These are phyloP conservation scores for Apis laboriosa DNA, from an alignment of 1,140 invertebrate species.

Conservation along the genomic window DNA sequence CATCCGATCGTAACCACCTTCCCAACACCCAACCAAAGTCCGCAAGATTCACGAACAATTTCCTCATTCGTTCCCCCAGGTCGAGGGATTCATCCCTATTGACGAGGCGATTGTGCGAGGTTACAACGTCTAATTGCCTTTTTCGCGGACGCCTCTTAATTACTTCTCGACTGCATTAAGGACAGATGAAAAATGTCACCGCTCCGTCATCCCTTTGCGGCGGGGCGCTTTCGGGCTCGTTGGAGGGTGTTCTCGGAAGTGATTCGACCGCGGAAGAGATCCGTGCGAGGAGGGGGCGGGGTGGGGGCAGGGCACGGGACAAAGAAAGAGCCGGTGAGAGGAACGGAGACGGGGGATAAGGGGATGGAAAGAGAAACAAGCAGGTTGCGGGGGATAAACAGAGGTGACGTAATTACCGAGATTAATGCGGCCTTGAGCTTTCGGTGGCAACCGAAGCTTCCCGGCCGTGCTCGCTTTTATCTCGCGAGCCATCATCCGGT, in stretches of 20 bases:
- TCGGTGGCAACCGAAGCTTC: conserved; percentile 66
- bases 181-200: conserved; percentile 56
- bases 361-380: conserved; percentile 48
- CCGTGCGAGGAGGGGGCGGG: neutral
- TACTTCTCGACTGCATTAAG: conserved; percentile 52
- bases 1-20: no score
- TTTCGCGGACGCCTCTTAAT: conserved; percentile 47
- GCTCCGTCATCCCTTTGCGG: conserved; percentile 40
- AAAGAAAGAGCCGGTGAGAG: conserved; percentile 5
- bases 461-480: conserved; percentile 68
- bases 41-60: neutral
- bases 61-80: neutral
- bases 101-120: neutral
- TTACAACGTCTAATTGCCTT: conserved; percentile 41
- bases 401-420: conserved; percentile 77
- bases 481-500: conserved; percentile 69
- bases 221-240: conserved; percentile 40
- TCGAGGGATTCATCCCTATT: neutral
- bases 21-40: neutral
- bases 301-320: neutral
- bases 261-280: conserved; percentile 50
- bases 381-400: conserved; percentile 67
- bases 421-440: conserved; percentile 75
- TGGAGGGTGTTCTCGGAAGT: conserved; percentile 43
- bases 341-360: neutral